These are phyloP conservation scores for Neria commutata DNA, from an alignment of 2,888 invertebrate species.

Conservation along the genomic window DNA sequence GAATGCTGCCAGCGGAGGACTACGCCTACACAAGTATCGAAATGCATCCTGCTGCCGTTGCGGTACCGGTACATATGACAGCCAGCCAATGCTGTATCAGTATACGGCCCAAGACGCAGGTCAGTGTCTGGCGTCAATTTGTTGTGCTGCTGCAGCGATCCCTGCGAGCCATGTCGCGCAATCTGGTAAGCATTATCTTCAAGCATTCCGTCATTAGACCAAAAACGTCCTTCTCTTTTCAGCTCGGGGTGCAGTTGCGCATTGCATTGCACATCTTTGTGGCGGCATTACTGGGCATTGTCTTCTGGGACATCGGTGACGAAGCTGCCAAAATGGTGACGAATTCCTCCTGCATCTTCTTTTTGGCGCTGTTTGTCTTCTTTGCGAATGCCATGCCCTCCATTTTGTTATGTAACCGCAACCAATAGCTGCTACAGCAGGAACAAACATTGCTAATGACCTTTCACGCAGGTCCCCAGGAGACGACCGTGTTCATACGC, in stretches of 20 bases:
- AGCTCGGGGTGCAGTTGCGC: constrained; percentile 66
- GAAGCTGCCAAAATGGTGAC: constrained; percentile 81
- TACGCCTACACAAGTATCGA: constrained; percentile 22
- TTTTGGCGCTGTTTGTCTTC: constrained; percentile 89
- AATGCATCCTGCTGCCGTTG: constrained; percentile 14
- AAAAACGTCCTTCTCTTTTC: background rate
- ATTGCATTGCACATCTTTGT: constrained; percentile 79
- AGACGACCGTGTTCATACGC: constrained; percentile 76
- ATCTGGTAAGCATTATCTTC: constrained; percentile 55
- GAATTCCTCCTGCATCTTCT: constrained; percentile 88
- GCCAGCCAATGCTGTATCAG: background rate
- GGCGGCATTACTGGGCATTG: constrained; percentile 79
- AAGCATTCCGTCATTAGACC: too few relatives aligned
- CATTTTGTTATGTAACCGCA: constrained; percentile 75
- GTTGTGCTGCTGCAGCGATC: constrained; percentile 64
- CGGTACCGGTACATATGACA: background rate
- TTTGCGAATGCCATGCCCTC: constrained; percentile 91
- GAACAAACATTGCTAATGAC: background rate
- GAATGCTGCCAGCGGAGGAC: constrained; percentile 9
- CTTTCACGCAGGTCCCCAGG: constrained; percentile 72
- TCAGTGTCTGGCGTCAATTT: constrained; percentile 59
- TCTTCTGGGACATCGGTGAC: constrained; percentile 83
- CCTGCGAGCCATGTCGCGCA: constrained; percentile 56
- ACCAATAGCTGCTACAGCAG: background rate
- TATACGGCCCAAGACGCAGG: constrained; percentile 47